Evolutionary conservation across 2,113 vertebrate species (phyloP).

Genomic region (Narcine bancroftii): DNA sequence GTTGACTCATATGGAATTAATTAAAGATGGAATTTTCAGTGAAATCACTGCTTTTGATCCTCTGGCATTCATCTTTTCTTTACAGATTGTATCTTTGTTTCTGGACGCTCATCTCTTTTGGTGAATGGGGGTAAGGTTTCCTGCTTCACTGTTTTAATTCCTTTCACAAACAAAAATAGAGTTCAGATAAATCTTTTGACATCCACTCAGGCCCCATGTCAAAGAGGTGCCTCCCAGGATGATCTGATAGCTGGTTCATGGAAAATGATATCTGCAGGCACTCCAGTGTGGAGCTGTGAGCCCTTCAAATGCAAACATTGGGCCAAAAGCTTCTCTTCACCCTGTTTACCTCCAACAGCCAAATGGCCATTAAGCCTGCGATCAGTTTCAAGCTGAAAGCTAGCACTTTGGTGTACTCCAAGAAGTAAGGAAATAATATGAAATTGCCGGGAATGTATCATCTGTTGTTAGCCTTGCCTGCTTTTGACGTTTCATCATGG

Average conservation of each 20-base stretch:
- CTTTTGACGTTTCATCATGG: too few species aligned
- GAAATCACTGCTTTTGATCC: neutral
- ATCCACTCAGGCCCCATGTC: neutral
- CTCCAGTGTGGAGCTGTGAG: neutral
- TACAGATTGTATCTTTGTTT: neutral
- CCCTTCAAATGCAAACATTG: neutral
- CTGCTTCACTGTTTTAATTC: slow-evolving; percentile 22
- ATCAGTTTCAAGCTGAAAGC: neutral
- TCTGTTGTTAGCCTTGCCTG: too few species aligned
- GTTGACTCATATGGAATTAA: neutral
- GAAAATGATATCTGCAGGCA: slow-evolving; percentile 1
- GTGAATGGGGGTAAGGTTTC: slow-evolving; percentile 3
- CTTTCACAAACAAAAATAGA: slow-evolving; percentile 17
- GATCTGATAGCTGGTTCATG: neutral
- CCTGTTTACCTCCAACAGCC: neutral
- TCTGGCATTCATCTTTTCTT: neutral
- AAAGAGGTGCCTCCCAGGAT: neutral
- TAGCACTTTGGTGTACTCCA: neutral
- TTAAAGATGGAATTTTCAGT: neutral
- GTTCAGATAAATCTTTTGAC: slow-evolving; percentile 31
- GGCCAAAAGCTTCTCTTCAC: neutral
- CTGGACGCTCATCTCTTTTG: neutral
- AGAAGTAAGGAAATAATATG: neutral
- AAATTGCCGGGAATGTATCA: too few species aligned
- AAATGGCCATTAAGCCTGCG: neutral